Evolutionary conservation across 2,888 invertebrate genomes (phyloP), one percentile per base, ranked within the genome.

Genomic region (Pandemis corylana): DNA sequence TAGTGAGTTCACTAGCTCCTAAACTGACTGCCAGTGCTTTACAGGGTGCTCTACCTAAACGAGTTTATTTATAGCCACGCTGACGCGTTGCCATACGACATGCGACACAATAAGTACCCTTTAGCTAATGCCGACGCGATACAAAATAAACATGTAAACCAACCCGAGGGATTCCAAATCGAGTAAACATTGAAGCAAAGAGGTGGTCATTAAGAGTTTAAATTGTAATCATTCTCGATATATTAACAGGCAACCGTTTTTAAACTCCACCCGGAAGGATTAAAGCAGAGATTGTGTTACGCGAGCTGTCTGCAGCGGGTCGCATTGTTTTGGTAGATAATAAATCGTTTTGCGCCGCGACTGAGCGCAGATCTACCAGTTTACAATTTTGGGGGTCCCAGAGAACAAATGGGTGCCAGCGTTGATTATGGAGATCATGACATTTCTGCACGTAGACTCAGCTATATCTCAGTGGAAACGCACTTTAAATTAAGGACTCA

Each of bases 321-420:
- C 63, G 42, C 64, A 64, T 64, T 46, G 44, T 64, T 46, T 20
- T 20, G 13, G 13, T 20, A 64, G 59, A 59, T 59, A 59, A 59
- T 20, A 64, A 64, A 64, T 64, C 64, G 64, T 46, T 64, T 64
- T 46, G 12, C 64, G 15, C 15, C 12, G 46, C 64, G 28, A 59
- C 28, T 28, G 12, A 28, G 59, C 59, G 28, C 59, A 59, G 28
- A 59, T 59, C 59, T 59, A 59, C 59, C 59, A 59, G 28, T 28
- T 59, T 28, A 59, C 59, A 28, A 59, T 59, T 28, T 59, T n/a
- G n/a, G 15, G 59, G 59, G 28, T 28, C 59, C 59, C 6, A n/a
- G 53, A 15, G 53, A 53, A 7, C 28, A 59, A 59, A 59, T 10
- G 28, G 53, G 7, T 20, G 20, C 53, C 53, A 28, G 12, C 28